phyloP scores from a whole-genome alignment of 2,113 vertebrate genomes.

The Procapra przewalskii region DNA sequence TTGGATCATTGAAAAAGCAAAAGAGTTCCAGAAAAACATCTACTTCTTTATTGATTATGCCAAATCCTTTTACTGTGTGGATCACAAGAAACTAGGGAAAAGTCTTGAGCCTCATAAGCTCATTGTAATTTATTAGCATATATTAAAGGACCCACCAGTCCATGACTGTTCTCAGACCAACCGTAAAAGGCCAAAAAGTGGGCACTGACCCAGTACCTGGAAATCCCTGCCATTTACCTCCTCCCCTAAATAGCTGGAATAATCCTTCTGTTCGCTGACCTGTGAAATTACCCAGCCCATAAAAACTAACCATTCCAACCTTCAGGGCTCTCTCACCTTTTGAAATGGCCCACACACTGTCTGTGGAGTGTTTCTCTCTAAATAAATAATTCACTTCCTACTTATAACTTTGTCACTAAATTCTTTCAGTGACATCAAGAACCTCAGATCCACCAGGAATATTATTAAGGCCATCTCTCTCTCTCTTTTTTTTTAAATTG shows the following conservation, averaged over 20 bases:
- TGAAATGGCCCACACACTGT: background rate
- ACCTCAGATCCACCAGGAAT: background rate
- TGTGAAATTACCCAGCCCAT: background rate
- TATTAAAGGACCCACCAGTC: background rate
- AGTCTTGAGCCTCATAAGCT: background rate
- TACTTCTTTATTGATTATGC: background rate
- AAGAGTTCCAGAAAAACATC: background rate
- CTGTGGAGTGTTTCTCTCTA: background rate
- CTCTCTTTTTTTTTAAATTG: background rate
- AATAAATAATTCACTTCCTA: background rate
- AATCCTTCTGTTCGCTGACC: background rate
- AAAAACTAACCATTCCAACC: background rate
- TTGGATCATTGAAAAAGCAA: background rate
- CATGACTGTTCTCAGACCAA: background rate
- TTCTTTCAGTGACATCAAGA: background rate
- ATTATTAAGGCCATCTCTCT: background rate
- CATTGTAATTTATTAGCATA: background rate
- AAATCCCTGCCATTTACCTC: background rate
- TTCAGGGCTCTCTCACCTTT: background rate
- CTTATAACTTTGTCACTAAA: background rate
- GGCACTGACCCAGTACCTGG: background rate
- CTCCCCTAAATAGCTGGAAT: background rate
- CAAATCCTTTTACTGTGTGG: background rate
- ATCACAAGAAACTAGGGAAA: background rate
- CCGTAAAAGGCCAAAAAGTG: background rate